These are phyloP conservation scores for Euborellia annulipes DNA, from an alignment of 1,140 invertebrate species.

Conservation along the genomic window DNA sequence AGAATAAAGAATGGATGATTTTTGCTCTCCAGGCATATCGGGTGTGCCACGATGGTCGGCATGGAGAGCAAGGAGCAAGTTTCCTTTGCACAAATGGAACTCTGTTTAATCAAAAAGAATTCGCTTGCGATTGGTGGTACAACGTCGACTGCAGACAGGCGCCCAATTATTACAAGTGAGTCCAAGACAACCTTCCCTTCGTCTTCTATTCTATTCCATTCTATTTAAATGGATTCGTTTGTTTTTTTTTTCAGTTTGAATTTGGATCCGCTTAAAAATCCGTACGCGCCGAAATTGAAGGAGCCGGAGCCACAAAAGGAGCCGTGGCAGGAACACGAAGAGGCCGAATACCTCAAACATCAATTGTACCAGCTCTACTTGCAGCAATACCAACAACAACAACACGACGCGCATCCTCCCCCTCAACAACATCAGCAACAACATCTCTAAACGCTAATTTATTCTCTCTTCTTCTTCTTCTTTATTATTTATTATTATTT, in stretches of 20 bases:
- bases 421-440: no score
- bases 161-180: constrained; percentile 42
- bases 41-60: constrained; percentile 65
- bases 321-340: neutral
- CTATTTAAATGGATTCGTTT: no score
- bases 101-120: constrained; percentile 72
- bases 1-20: constrained; percentile 4
- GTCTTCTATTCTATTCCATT: no score
- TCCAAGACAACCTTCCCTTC: constrained; percentile 5
- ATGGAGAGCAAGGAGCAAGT: constrained; percentile 38
- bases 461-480: no score
- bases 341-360: no score
- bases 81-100: constrained; percentile 82
- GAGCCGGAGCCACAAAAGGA: constrained; percentile 26
- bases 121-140: constrained; percentile 87
- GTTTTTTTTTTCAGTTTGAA: constrained; percentile 43
- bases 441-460: no score
- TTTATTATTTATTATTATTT: no score
- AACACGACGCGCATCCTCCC: no score
- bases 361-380: no score
- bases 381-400: no score
- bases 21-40: constrained; percentile 50
- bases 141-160: constrained; percentile 68
- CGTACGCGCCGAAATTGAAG: constrained; percentile 54
- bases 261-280: constrained; percentile 59